Conservation (phyloP, 2,888 invertebrate species). For the Tenthredo distinguenda region DNA sequence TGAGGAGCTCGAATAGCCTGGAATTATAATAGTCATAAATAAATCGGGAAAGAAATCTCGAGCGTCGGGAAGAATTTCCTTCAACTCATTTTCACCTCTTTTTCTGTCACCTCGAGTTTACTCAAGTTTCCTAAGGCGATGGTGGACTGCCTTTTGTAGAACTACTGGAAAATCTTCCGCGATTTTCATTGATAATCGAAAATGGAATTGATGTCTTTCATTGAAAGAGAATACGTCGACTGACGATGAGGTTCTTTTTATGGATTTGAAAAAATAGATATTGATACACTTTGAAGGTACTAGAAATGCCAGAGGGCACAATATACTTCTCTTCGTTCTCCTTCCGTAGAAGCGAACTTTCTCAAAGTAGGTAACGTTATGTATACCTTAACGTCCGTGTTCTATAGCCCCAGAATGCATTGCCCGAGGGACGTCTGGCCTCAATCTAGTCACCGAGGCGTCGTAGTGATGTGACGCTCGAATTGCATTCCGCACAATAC, state of each 20-base stretch:
- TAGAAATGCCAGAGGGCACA: not conserved
- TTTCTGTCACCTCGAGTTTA: too few species aligned
- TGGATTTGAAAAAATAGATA: not conserved
- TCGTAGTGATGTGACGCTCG: slow-evolving; percentile 4
- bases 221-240: not conserved
- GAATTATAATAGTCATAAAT: not conserved
- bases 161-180: not conserved
- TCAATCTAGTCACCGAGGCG: slow-evolving; percentile 15
- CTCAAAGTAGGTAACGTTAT: not conserved
- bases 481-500: slow-evolving; percentile 29
- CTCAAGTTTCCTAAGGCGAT: too few species aligned
- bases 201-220: not conserved
- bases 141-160: not conserved
- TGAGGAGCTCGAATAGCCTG: not conserved
- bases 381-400: not conserved
- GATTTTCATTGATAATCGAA: not conserved
- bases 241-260: not conserved
- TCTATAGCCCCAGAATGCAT: slow-evolving; percentile 31
- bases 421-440: slow-evolving; percentile 41
- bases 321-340: not conserved
- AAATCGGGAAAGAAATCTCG: not conserved
- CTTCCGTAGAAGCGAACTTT: not conserved
- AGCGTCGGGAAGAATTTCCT: not conserved
- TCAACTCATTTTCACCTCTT: not conserved
- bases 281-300: not conserved